phyloP scores from a whole-genome alignment of 2,113 vertebrate species.

The Condylura cristata region DNA sequence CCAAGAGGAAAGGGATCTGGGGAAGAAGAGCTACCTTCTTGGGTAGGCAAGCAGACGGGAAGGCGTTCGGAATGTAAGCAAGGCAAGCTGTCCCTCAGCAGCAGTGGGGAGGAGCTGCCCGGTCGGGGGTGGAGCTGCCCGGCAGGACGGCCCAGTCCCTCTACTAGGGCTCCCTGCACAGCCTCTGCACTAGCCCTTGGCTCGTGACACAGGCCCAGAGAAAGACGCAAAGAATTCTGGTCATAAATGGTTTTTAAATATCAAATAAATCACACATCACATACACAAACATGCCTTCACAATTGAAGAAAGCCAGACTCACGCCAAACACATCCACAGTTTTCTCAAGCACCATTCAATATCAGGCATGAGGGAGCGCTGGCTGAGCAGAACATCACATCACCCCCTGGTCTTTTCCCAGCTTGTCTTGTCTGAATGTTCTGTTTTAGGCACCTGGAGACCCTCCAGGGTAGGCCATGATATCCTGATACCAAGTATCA shows the following conservation, averaged over 20 bases:
- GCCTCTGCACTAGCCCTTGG: neutral
- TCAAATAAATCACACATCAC: conserved; percentile 67
- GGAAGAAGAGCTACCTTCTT: too few relatives aligned
- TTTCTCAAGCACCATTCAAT: neutral
- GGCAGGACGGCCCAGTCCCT: neutral
- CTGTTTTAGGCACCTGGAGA: neutral
- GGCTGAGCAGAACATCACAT: neutral
- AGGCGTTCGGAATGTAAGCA: neutral
- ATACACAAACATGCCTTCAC: conserved; percentile 63
- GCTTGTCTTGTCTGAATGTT: neutral
- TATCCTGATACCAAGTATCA: neutral
- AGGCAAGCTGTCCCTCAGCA: too few relatives aligned
- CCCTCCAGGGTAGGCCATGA: neutral
- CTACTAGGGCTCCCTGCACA: neutral
- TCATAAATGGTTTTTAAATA: conserved; percentile 73
- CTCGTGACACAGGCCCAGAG: neutral
- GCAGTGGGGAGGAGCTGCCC: too few relatives aligned
- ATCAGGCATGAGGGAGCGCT: neutral
- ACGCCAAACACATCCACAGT: neutral
- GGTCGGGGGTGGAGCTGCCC: too few relatives aligned
- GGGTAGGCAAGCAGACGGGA: neutral
- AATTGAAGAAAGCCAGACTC: conserved; percentile 59
- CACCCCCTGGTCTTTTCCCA: neutral
- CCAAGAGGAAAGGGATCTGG: neutral
- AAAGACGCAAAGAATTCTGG: conserved; percentile 68